Evolutionary conservation across 2,797 vertebrate species (phyloP).

Genomic region (Carduelis carduelis): DNA sequence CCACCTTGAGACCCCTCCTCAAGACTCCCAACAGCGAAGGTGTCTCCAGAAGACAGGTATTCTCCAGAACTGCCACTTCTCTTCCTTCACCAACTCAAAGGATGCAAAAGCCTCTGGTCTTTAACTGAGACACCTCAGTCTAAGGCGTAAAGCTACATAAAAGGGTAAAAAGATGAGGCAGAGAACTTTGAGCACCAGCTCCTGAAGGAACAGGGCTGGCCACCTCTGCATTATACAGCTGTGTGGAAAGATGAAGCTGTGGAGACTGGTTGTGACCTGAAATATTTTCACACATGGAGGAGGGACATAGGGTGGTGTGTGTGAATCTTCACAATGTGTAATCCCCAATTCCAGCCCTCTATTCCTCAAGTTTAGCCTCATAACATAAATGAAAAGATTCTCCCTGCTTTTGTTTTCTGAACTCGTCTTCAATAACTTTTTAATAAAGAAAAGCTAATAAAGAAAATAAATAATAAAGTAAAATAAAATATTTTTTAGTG

Average conservation of each 20-base stretch:
- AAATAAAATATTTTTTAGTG: background rate
- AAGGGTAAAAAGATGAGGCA: background rate
- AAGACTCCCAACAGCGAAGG: background rate
- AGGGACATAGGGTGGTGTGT: background rate
- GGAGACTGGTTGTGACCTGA: background rate
- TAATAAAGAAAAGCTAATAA: background rate
- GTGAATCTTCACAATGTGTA: background rate
- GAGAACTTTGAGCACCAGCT: background rate
- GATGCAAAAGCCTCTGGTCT: background rate
- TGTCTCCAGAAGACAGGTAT: background rate
- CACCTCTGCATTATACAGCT: background rate
- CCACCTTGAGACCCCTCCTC: background rate
- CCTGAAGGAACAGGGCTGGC: rapidly evolving
- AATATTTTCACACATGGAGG: rapidly evolving
- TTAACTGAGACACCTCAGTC: background rate
- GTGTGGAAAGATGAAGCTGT: background rate
- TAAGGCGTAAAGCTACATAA: background rate
- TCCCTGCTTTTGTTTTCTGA: background rate
- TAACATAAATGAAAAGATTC: rapidly evolving
- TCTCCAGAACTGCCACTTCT: background rate
- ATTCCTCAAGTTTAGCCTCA: background rate
- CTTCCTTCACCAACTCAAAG: background rate
- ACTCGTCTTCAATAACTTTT: background rate
- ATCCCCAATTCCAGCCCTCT: background rate
- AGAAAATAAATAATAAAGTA: background rate